Evolutionary conservation across 2,113 vertebrate genomes (phyloP), one percentile per base, ranked within the genome.

Genomic region (Sitta europaea): DNA sequence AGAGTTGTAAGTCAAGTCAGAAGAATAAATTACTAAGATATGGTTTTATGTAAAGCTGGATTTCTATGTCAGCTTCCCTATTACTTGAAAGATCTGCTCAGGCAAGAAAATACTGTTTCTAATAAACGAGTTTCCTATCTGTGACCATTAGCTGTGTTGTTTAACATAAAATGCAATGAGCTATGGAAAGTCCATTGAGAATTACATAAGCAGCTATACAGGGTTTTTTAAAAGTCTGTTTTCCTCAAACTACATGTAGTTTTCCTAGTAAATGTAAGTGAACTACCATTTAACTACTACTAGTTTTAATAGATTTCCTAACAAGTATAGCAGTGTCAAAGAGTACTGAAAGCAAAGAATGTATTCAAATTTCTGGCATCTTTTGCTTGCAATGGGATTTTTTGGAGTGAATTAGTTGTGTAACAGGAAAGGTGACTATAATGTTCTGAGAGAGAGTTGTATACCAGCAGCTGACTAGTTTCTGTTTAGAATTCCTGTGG

Each of bases 11-110:
- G 71, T 80, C 53, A 90, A 77, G 88, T 74, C 35, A 76, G 88
- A 91, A 96, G 72, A 92, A 94, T 42, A 86, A 77, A 77, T 94
- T 91, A 86, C 22, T 72, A 63, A 47, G 36, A 43, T 63, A 59
- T 19, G 55, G 17, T 78, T 91, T 70, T 79, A 72, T 19, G 45
- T 59, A 61, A 71, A 75, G 35, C 35, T 85, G 40, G 2, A 84
- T 85, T 90, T 84, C 24, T 31, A 10, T 47, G 23, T 86, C 58
- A 83, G n/a, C 45, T 50, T 90, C 25, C 23, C 10, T 93, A 9
- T 35, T 78, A 35, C 36, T 80, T 70, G 63, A 47, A 82, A 63
- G 22, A 58, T 36, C n/a, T 85, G 28, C 71, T 91, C 22, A 23
- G 50, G 23, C 54, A 66, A 79, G 50, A 76, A 87, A 73, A 42